phyloP scores from a whole-genome alignment of 2,113 vertebrate genomes.

The Sporophila hypoxantha region DNA sequence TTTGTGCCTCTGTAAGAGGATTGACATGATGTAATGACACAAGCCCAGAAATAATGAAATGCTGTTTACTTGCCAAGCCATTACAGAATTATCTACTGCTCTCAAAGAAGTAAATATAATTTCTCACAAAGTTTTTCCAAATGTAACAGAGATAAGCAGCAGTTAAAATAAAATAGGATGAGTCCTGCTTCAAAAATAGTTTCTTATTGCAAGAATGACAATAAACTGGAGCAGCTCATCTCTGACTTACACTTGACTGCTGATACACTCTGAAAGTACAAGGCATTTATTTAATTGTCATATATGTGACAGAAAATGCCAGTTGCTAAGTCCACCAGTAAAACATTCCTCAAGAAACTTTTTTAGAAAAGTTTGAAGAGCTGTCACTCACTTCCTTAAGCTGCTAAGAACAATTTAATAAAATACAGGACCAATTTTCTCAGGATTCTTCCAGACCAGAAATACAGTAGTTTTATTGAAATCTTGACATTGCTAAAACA shows the following conservation, averaged over 20 bases:
- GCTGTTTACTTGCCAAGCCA: background rate
- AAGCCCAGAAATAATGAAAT: background rate
- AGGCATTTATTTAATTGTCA: background rate
- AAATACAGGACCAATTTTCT: background rate
- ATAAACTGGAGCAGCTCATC: background rate
- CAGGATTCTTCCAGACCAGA: background rate
- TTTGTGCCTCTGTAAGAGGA: background rate
- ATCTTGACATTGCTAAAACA: background rate
- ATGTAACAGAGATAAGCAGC: background rate
- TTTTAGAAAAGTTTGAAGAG: background rate
- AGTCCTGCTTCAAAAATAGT: background rate
- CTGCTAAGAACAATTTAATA: background rate
- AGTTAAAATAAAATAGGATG: background rate
- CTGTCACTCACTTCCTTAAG: background rate
- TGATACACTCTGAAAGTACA: background rate
- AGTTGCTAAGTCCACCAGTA: background rate
- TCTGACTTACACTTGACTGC: background rate
- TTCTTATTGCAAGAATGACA: background rate
- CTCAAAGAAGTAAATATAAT: background rate
- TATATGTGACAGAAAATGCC: background rate
- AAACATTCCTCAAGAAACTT: background rate
- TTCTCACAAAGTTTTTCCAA: background rate
- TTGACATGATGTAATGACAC: background rate
- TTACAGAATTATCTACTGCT: background rate
- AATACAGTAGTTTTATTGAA: background rate